A percentile compares a stretch with the other conserved stretches of the same genome.
These are phyloP conservation scores for Aculops lycopersici DNA, from an alignment of 1,140 invertebrate genomes.

Conservation along the genomic window DNA sequence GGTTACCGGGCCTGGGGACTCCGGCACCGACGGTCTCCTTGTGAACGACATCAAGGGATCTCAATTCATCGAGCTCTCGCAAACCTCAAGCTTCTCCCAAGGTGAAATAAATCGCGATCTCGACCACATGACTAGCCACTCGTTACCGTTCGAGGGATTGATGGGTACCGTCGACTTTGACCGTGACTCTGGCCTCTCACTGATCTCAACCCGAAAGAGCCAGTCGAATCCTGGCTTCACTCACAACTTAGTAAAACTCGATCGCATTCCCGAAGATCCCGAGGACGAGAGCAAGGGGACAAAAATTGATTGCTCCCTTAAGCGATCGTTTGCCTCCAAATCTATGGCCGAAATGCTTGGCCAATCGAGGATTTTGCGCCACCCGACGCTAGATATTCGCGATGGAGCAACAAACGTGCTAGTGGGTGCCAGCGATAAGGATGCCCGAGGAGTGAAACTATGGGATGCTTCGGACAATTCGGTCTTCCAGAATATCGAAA, in stretches of 20 bases:
- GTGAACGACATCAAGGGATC: not conserved
- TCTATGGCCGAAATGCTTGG: not conserved
- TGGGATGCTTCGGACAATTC: not conserved
- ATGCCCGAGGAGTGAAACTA: not conserved
- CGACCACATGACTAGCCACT: not conserved
- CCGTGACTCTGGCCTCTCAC: not conserved
- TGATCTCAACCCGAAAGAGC: not conserved
- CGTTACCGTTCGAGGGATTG: not conserved
- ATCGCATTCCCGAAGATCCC: not conserved
- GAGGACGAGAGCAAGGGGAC: not conserved
- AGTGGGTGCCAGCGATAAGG: not conserved
- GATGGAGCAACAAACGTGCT: too few species aligned
- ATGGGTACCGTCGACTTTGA: not conserved
- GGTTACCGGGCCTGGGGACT: not conserved
- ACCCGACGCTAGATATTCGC: not conserved
- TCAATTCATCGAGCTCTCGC: not conserved
- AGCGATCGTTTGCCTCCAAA: not conserved
- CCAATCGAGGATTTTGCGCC: not conserved
- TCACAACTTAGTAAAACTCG: not conserved
- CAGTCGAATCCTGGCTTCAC: not conserved
- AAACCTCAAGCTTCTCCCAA: not conserved
- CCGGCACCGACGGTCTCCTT: not conserved
- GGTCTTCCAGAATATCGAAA: not conserved
- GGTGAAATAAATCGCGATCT: not conserved
- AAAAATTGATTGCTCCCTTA: not conserved